phyloP scores from a whole-genome alignment of 1,140 invertebrate species.

The Asobara japonica region DNA sequence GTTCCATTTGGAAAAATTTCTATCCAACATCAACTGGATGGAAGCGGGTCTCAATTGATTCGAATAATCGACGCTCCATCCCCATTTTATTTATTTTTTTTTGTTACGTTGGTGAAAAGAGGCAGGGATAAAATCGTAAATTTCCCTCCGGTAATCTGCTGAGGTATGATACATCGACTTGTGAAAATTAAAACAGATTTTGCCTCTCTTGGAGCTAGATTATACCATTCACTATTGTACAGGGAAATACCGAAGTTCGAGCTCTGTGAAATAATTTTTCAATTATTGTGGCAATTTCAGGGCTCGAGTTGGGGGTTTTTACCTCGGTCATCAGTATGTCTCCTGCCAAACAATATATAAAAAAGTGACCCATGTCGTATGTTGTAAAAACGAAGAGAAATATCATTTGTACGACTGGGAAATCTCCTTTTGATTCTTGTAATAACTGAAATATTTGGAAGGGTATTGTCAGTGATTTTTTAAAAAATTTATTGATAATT shows the following conservation, averaged over 20 bases:
- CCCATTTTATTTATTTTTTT: background rate
- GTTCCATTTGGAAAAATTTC: no score
- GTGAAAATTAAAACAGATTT: conserved; percentile 45
- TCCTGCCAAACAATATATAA: conserved; percentile 27
- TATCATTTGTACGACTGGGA: conserved; percentile 22
- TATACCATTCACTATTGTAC: conserved; percentile 51
- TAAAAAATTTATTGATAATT: no score
- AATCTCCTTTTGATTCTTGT: background rate
- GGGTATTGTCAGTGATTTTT: no score
- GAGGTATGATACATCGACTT: conserved; percentile 42
- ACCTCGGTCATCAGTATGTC: conserved; percentile 26
- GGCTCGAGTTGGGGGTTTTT: background rate
- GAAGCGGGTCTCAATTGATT: no score
- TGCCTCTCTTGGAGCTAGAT: conserved; percentile 28
- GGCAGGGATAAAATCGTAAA: conserved; percentile 28
- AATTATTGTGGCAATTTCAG: background rate
- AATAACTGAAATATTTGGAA: background rate
- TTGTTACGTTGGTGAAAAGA: background rate
- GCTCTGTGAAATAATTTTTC: conserved; percentile 22
- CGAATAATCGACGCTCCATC: no score
- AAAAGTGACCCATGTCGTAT: conserved; percentile 22
- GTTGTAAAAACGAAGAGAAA: conserved; percentile 25
- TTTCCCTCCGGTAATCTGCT: conserved; percentile 48
- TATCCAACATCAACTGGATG: no score
- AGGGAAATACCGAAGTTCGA: conserved; percentile 20